Conservation (phyloP, 2,113 vertebrate genomes). For the Neodontobutis hainanensis region DNA sequence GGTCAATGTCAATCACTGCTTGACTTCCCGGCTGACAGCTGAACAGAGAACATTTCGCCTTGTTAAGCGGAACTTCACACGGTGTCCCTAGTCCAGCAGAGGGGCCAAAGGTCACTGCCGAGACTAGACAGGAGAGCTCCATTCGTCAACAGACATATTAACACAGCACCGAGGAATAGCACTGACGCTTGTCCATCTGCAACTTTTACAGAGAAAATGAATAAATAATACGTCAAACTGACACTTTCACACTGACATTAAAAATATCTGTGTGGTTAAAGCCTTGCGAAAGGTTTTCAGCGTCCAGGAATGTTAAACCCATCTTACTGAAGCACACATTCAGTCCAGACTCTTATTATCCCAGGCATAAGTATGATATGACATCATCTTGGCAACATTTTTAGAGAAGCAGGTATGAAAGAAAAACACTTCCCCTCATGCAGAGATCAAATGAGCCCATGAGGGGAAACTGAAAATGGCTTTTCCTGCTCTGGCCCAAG, state of each 20-base stretch:
- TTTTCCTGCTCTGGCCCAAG: constrained; percentile 50
- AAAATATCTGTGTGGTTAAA: constrained; percentile 25
- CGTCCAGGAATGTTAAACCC: constrained; percentile 47
- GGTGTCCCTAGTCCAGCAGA: constrained; percentile 25
- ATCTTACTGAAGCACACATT: background rate
- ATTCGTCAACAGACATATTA: constrained; percentile 39
- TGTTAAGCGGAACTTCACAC: constrained; percentile 63
- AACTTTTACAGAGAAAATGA: constrained; percentile 28
- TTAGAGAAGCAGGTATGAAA: constrained; percentile 64
- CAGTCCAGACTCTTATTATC: constrained; percentile 49
- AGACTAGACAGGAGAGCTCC: constrained; percentile 20
- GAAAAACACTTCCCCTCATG: constrained; percentile 47
- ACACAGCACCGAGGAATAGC: constrained; percentile 39
- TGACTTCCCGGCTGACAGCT: constrained; percentile 14
- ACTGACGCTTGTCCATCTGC: constrained; percentile 34
- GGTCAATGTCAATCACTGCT: constrained; percentile 13
- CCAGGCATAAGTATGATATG: constrained; percentile 58
- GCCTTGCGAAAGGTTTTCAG: constrained; percentile 43
- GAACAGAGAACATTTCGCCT: constrained; percentile 64
- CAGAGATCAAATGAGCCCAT: constrained; percentile 66
- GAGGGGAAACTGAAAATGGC: constrained; percentile 55
- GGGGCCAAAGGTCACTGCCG: constrained; percentile 14
- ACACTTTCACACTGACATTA: constrained; percentile 41
- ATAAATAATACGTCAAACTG: constrained; percentile 50
- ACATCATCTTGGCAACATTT: constrained; percentile 63